Evolutionary conservation across 2,113 vertebrate genomes (phyloP), one percentile per base, ranked within the genome.

Genomic region (Pangasianodon hypophthalmus): DNA sequence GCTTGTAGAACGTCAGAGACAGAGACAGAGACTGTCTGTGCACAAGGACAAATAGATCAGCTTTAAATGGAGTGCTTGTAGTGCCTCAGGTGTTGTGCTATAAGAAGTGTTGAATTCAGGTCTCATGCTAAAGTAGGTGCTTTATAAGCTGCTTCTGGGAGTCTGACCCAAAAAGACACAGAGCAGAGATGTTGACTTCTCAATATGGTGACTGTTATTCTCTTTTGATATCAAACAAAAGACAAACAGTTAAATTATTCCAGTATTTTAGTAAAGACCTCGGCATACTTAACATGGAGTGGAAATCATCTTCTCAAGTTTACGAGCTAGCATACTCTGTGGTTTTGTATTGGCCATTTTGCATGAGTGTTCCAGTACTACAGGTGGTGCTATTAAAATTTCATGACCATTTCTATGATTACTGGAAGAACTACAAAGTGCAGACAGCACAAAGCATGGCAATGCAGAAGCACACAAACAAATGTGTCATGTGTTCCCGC

Each of bases 21-120:
- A 92, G 82, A 77, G 81, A 71, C 79, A 90, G 62, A 88, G 52
- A 44, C 13, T 46, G 37, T 75, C 71, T 79, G 6, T 46, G 82
- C 75, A 90, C 29, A 48, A 89, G 77, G 80, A 92, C 73, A 48
- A 79, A 88, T 32, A 67, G 87, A 81, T 81, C 44, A 84, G 56
- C 37, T 62, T 84, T 84, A 84, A 84, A 60, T 84, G 82, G 56
- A 88, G 29, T 41, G 60, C 80, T 82, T 82, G 60, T 83, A 71
- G 79, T 79, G 37, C 79, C 62, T 37, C 77, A 88, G 87, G 87
- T 88, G 77, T 69, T 81, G 58, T 69, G 87, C 87, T 88, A 69
- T 88, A 82, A 69, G 56, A 14, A 50, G 87, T 16, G n/a, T 32
- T 44, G 87, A 88, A 88, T 82, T 67, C 87, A 88, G 60, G 60